Conservation (phyloP, 2,113 vertebrate genomes). For the Centropus unirufus region DNA sequence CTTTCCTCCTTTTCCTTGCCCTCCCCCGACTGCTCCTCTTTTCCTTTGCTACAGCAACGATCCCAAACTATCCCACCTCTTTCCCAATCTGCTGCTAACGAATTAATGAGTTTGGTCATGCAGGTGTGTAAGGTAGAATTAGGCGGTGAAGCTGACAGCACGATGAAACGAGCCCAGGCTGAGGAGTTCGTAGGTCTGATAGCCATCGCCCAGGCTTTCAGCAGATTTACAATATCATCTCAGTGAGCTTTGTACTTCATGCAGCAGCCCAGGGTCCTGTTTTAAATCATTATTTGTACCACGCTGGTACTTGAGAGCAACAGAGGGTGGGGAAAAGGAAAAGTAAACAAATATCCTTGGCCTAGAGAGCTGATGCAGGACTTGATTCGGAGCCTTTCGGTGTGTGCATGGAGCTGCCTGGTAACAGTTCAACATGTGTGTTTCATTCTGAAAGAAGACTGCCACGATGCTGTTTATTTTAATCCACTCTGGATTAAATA, state of each 20-base stretch:
- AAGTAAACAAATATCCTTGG: background rate
- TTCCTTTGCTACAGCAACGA: background rate
- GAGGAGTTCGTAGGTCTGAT: background rate
- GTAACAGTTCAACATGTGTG: background rate
- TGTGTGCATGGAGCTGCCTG: background rate
- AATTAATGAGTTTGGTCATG: conserved; percentile 39
- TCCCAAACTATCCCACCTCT: background rate
- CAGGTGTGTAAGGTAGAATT: conserved; percentile 33
- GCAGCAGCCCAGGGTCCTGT: background rate
- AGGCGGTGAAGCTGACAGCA: conserved; percentile 24
- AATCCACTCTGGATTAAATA: background rate
- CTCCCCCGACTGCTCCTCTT: background rate
- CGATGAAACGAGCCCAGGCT: conserved; percentile 4
- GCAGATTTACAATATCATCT: background rate
- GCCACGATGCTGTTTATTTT: background rate
- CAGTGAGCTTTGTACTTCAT: background rate
- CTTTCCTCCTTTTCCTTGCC: background rate
- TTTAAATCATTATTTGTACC: background rate
- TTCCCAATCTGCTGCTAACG: conserved; percentile 17
- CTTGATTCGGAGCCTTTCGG: background rate
- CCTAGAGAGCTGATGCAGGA: background rate
- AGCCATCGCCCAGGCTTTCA: background rate
- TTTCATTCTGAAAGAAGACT: conserved; percentile 7
- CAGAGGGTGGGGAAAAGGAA: background rate
- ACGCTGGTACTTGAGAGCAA: background rate